phyloP scores from a whole-genome alignment of 2,888 invertebrate species.

The Lasioglossum figueresi region DNA sequence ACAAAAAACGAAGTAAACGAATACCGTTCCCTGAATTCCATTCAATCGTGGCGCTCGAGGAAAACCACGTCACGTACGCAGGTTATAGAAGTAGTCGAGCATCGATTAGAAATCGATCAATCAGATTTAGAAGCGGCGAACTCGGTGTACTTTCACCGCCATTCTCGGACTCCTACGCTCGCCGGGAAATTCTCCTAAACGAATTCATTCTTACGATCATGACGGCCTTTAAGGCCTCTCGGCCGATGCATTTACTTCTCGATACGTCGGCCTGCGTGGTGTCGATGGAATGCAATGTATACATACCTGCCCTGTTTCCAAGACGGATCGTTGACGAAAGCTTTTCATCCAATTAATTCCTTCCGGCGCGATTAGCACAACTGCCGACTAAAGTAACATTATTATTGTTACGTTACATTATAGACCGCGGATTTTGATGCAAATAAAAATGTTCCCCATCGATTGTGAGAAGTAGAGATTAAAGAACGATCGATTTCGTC shows the following conservation, averaged over 20 bases:
- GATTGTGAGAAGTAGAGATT: not conserved
- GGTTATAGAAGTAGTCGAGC: slow-evolving; percentile 26
- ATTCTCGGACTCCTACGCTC: slow-evolving; percentile 63
- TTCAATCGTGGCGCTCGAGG: slow-evolving; percentile 16
- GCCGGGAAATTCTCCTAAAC: slow-evolving; percentile 57
- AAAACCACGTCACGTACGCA: slow-evolving; percentile 41
- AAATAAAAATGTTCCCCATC: not conserved
- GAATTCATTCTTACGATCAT: slow-evolving; percentile 54
- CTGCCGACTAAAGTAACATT: not conserved
- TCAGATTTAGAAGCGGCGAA: slow-evolving; percentile 65
- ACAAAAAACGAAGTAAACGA: slow-evolving; percentile 22
- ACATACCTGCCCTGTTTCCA: not conserved
- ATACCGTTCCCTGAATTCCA: slow-evolving; percentile 30
- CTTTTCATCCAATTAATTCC: not conserved
- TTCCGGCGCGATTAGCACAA: not conserved
- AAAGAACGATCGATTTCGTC: not conserved
- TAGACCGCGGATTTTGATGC: not conserved
- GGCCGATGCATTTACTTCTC: slow-evolving; percentile 49
- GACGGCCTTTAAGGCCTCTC: slow-evolving; percentile 55
- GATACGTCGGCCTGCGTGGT: slow-evolving; percentile 29
- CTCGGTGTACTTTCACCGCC: slow-evolving; percentile 69
- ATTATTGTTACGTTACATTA: not conserved
- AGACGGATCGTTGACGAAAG: not conserved
- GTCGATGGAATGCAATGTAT: slow-evolving; percentile 42
- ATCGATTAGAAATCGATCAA: slow-evolving; percentile 69